Evolutionary conservation across 1,140 invertebrate species (phyloP).

Genomic region (Scaptomyza pallida): DNA sequence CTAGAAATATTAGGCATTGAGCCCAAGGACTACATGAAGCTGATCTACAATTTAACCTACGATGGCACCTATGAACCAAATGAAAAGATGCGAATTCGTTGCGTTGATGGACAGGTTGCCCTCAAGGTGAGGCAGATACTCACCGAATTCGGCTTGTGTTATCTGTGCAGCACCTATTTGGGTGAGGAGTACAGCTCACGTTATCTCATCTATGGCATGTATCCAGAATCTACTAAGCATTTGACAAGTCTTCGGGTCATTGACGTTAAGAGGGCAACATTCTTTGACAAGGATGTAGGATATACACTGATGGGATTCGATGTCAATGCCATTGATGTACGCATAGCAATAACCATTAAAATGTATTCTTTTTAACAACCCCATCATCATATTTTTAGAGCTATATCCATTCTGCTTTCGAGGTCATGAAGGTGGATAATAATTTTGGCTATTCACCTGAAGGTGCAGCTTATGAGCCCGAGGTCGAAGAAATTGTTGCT

Average conservation of each 20-base stretch:
- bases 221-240: constrained; percentile 50
- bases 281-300: constrained; percentile 61
- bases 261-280: constrained; percentile 45
- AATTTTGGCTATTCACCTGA: constrained; percentile 71
- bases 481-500: constrained; percentile 63
- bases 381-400: constrained; percentile 57
- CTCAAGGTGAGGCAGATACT: constrained; percentile 68
- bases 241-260: constrained; percentile 9
- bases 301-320: constrained; percentile 48
- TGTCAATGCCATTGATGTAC: constrained; percentile 55
- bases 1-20: constrained; percentile 49
- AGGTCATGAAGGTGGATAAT: constrained; percentile 86
- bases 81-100: constrained; percentile 42
- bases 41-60: constrained; percentile 76
- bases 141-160: constrained; percentile 79
- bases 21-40: constrained; percentile 69
- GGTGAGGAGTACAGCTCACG: constrained; percentile 59
- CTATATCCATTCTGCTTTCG: constrained; percentile 85
- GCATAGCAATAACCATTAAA: background rate
- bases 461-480: constrained; percentile 56
- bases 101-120: constrained; percentile 55
- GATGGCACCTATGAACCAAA: constrained; percentile 56
- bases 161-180: constrained; percentile 64
- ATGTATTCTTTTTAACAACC: too few relatives aligned
- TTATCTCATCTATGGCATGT: constrained; percentile 61